Percentiles rank a stretch among this genome's conserved stretches.
Conservation (phyloP, 1,140 invertebrate genomes). For the Drosophila trapezifrons region DNA sequence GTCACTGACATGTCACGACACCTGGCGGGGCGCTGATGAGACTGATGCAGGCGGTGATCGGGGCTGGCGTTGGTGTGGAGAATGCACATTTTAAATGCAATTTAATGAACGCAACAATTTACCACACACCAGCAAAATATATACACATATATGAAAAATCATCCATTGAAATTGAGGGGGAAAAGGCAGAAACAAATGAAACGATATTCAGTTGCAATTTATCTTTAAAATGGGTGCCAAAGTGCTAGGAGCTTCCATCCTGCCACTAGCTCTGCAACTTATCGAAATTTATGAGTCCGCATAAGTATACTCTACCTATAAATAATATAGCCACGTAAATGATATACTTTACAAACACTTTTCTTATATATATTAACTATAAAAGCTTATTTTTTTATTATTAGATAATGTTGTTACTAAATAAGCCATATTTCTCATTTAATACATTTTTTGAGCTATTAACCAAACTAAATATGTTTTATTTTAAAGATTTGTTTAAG, state of each 20-base stretch:
- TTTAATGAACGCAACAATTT: slow-evolving; percentile 37
- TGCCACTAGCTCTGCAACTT: slow-evolving; percentile 3
- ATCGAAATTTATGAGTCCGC: slow-evolving; percentile 16
- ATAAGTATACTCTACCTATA: slow-evolving; percentile 1
- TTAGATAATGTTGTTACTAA: not conserved
- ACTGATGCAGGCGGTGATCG: not conserved
- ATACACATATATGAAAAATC: slow-evolving; percentile 8
- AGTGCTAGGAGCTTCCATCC: slow-evolving; percentile 22
- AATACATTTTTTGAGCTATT: too few relatives aligned
- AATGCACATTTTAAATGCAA: slow-evolving; percentile 48
- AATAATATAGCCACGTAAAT: not conserved
- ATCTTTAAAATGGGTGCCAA: slow-evolving; percentile 41
- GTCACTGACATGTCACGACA: slow-evolving; percentile 48
- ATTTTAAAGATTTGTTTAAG: too few relatives aligned
- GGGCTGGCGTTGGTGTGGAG: not conserved
- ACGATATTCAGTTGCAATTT: slow-evolving; percentile 36
- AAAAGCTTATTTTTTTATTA: too few relatives aligned
- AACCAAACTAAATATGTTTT: too few relatives aligned
- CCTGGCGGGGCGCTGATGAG: slow-evolving; percentile 12
- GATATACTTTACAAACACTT: too few relatives aligned
- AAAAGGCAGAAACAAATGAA: slow-evolving; percentile 22
- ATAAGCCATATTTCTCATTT: not conserved
- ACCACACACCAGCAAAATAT: not conserved
- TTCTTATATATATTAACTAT: not conserved
- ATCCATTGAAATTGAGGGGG: not conserved